These are phyloP conservation scores for Squalus acanthias DNA, from an alignment of 2,797 vertebrate species.

Conservation along the genomic window DNA sequence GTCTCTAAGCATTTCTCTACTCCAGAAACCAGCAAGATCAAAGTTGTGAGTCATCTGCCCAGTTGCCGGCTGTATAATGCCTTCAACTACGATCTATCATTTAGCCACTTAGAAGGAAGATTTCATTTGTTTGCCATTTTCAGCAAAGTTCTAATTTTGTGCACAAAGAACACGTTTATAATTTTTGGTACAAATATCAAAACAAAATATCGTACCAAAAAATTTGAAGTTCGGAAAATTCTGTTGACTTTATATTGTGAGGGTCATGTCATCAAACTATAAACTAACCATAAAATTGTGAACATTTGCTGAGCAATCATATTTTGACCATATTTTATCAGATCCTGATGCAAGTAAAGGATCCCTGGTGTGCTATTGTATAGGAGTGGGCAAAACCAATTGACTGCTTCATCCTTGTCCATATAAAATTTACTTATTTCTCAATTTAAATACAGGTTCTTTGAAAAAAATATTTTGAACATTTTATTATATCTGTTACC, in stretches of 20 bases:
- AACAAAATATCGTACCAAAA: not conserved
- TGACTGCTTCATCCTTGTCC: not conserved
- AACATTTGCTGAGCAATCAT: not conserved
- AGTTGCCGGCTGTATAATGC: not conserved
- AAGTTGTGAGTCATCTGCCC: not conserved
- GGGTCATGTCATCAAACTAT: not conserved
- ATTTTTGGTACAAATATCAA: not conserved
- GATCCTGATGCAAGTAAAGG: not conserved
- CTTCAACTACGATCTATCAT: not conserved
- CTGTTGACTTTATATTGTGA: not conserved
- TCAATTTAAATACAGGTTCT: not conserved
- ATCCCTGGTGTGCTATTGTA: not conserved
- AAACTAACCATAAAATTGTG: not conserved
- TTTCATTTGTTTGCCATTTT: not conserved
- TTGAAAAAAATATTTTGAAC: not conserved
- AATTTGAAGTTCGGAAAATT: not conserved
- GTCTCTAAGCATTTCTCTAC: too few relatives aligned
- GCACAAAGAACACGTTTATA: not conserved
- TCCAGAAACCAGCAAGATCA: not conserved
- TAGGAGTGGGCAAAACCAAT: not conserved
- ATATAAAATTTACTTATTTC: not conserved
- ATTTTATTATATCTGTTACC: not conserved
- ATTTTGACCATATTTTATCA: not conserved
- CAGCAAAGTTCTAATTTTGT: not conserved
- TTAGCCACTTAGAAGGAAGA: not conserved